Evolutionary conservation across 1,140 invertebrate species (phyloP), one percentile per base, ranked within the genome.

Genomic region (Melitaea cinxia): DNA sequence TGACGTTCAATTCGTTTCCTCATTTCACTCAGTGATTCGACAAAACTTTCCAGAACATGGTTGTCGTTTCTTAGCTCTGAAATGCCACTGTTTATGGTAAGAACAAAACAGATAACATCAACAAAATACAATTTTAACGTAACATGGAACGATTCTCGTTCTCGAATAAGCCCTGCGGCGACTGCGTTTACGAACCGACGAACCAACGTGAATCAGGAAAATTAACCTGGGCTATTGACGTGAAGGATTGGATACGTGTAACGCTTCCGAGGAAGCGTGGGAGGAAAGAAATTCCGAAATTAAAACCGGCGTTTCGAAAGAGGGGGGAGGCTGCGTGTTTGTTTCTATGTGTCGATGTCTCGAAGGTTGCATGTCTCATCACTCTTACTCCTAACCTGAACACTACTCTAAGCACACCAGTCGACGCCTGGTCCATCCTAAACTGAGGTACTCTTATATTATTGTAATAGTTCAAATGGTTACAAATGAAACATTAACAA

Each of bases 351-450:
- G 83, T 89, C 83, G 72, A 83, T 88, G 84, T 87, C 81, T 84
- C 55, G 73, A 82, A 75, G 75, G 73, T 83, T 83, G 72, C 75
- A 61, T 85, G 73, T 82, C 42, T 47, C 75, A 75, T 73, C 65
- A 73, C 65, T 75, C 73, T 82, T 66, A 78, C 73, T 80, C 77
- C 78, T 86, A 84, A 88, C 82, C 84, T 87, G 78, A 83, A 78
- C 78, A 71, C 78, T 81, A 82, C 67, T 77, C 73, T 79, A 83
- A 82, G 80, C 78, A 85, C 78, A 89, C 85, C 85, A 90, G 88
- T 90, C 88, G 88, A 88, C 88, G 88, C 84, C 84, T 90, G 88
- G 88, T 89, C 85, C 85, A 88, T 89, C 88, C 81, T 89, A 88
- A 88, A 88, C 85, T 87, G 85, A 89, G 81, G 82, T 88, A 84